These are phyloP conservation scores for Hestina assimilis DNA, from an alignment of 1,140 invertebrate genomes.

Conservation along the genomic window DNA sequence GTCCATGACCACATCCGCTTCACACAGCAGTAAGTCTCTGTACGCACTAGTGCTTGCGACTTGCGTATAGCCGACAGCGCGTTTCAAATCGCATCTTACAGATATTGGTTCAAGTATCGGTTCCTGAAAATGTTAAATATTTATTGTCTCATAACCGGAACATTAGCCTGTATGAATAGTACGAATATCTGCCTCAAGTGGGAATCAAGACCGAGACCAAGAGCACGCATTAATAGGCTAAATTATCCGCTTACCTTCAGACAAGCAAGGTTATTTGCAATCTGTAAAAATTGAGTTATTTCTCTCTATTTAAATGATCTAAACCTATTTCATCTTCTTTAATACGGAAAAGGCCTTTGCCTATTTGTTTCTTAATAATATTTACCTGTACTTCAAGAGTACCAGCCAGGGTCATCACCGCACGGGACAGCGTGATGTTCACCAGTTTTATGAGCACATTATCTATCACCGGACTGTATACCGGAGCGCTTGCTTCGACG, in stretches of 20 bases:
- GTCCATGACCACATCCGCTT: constrained; percentile 84
- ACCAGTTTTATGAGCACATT: constrained; percentile 85
- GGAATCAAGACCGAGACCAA: too few relatives aligned
- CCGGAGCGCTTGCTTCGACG: constrained; percentile 45
- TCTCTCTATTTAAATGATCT: too few relatives aligned
- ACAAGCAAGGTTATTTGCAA: too few relatives aligned
- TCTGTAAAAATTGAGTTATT: too few relatives aligned
- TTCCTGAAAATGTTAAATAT: constrained; percentile 77
- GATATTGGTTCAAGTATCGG: constrained; percentile 87
- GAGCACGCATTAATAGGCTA: too few relatives aligned
- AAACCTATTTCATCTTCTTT: too few relatives aligned
- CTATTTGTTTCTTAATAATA: too few relatives aligned
- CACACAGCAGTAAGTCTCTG: constrained; percentile 76
- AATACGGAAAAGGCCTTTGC: too few relatives aligned
- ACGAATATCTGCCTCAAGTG: too few relatives aligned
- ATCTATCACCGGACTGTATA: constrained; percentile 79
- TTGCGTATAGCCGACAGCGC: constrained; percentile 78
- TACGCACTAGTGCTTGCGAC: constrained; percentile 40
- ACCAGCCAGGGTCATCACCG: constrained; percentile 85
- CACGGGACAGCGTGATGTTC: constrained; percentile 83
- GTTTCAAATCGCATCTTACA: constrained; percentile 86
- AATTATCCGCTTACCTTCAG: too few relatives aligned
- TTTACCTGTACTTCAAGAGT: constrained; percentile 84
- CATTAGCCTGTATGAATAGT: too few relatives aligned
- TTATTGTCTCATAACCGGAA: too few relatives aligned